These are phyloP conservation scores for Anas platyrhynchos DNA, from an alignment of 2,113 vertebrate genomes.

Conservation along the genomic window DNA sequence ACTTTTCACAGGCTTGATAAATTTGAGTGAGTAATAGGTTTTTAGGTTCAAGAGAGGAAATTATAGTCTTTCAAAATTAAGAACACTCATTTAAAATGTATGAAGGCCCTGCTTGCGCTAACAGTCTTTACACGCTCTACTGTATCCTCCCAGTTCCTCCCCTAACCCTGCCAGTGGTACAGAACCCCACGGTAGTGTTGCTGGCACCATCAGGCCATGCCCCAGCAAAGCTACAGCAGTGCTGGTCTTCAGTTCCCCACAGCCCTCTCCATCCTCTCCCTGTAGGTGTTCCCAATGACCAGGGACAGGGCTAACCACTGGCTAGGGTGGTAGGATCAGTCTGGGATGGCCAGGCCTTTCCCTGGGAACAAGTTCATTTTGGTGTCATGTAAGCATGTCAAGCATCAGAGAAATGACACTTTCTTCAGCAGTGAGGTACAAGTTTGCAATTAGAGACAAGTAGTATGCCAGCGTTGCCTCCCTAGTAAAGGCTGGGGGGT, in stretches of 20 bases:
- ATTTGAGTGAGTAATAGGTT: background rate
- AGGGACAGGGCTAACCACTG: background rate
- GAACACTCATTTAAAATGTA: background rate
- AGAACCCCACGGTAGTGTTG: background rate
- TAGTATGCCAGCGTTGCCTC: background rate
- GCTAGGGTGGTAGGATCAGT: background rate
- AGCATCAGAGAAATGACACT: background rate
- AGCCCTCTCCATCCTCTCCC: background rate
- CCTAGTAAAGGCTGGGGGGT: background rate
- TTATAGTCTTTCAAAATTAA: background rate
- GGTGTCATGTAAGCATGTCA: background rate
- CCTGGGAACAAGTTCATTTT: background rate
- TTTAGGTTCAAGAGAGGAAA: background rate
- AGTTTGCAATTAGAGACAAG: background rate
- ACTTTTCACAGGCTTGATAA: background rate
- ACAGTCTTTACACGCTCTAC: background rate
- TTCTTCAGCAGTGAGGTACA: background rate
- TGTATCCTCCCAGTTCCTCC: fast-evolving
- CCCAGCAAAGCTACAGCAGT: too few species aligned
- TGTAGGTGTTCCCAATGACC: background rate
- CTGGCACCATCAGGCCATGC: background rate
- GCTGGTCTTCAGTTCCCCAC: background rate
- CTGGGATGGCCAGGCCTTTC: background rate
- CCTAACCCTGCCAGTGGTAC: background rate
- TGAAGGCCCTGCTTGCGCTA: background rate